Evolutionary conservation across 2,113 vertebrate genomes (phyloP), one percentile per base, ranked within the genome.

Genomic region (Aptenodytes forsteri): DNA sequence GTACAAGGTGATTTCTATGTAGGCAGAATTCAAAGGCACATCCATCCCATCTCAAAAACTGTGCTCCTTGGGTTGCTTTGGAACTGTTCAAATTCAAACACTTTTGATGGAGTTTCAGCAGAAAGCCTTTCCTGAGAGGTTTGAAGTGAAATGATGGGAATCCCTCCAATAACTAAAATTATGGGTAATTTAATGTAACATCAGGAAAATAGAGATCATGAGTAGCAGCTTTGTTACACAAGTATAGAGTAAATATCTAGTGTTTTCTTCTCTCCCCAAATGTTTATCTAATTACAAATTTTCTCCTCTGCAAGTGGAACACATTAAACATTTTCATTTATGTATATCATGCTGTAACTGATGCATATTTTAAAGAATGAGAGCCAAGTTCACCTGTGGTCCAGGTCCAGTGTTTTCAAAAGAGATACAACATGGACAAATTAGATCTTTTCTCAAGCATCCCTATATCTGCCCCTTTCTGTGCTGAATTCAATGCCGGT

Each of bases 201-300:
- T 88, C 76, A 95, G 75, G 71, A 95, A 96, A 94, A 86, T 2
- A 87, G 66, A 66, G n/a, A 94, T 52, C 38, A 67, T 61, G 62
- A 87, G 59, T n/a, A 55, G 56, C 69, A 86, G 5, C 26, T 58
- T 64, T 61, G 7, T 56, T 36, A 59, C 5, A 46, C 30, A 87
- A 70, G 26, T 87, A 70, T 27, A 46, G 38, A 92, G n/a, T 12
- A 94, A 91, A 89, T 91, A 59, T 75, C 69, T 71, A 92, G 65
- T 76, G 42, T 89, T 97, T 96, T 92, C 40, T 92, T 67, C 16
- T 75, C 9, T 65, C 38, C 23, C 8, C 19, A 64, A 44, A 56
- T 40, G 7, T 80, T 79, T 86, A 32, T 30, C 10, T 77, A 55
- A 36, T 59, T 26, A 58, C 4, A 3, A 72, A 56, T 54, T 91